Evolutionary conservation across 2,113 vertebrate species (phyloP).

Genomic region (Arizona elegans): DNA sequence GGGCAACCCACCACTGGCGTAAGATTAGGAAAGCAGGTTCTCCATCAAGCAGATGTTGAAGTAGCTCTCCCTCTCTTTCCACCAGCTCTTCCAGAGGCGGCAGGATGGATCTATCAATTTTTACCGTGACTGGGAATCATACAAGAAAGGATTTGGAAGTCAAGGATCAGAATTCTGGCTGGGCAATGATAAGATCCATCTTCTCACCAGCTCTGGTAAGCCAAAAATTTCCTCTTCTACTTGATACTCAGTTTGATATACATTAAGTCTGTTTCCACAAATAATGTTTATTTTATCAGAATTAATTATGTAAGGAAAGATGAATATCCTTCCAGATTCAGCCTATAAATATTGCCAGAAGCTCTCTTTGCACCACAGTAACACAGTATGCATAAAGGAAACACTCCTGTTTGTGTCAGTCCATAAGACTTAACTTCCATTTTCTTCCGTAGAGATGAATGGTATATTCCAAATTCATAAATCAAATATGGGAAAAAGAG

Average conservation of each 20-base stretch:
- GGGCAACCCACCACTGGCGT: background rate
- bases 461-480: background rate
- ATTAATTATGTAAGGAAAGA: background rate
- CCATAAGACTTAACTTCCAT: background rate
- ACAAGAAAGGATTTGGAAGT: slow-evolving; percentile 53
- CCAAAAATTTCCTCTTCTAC: background rate
- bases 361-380: background rate
- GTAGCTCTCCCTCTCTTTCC: background rate
- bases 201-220: slow-evolving; percentile 14
- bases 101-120: slow-evolving; percentile 48
- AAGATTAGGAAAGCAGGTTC: background rate
- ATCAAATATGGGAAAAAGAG: background rate
- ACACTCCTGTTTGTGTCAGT: background rate
- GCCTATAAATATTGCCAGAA: background rate
- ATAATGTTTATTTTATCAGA: background rate
- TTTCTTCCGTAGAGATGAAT: background rate
- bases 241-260: background rate
- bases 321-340: background rate
- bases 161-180: slow-evolving; percentile 25
- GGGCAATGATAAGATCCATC: slow-evolving; percentile 27
- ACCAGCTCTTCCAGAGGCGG: slow-evolving; percentile 50
- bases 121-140: slow-evolving; percentile 41
- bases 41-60: background rate
- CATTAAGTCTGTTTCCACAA: background rate
- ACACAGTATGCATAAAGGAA: background rate